These are phyloP conservation scores for Gephyroberyx darwinii DNA, from an alignment of 2,797 vertebrate species.

Conservation along the genomic window DNA sequence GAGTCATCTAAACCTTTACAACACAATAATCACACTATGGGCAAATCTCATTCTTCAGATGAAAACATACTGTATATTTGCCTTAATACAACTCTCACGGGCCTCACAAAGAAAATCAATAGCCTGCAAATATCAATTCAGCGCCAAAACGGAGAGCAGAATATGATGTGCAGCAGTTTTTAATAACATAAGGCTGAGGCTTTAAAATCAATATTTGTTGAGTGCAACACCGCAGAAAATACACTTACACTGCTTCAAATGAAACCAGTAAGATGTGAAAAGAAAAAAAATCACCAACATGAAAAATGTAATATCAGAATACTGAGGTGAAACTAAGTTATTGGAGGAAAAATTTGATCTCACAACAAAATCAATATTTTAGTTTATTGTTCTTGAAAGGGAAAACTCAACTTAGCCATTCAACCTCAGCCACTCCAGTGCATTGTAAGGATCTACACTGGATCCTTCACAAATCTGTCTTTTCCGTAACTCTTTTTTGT, in stretches of 20 bases:
- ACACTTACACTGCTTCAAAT: constrained; percentile 35
- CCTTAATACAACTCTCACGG: constrained; percentile 37
- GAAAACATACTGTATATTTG: constrained; percentile 32
- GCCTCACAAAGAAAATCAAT: constrained; percentile 68
- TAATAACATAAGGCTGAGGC: constrained; percentile 59
- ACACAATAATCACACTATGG: constrained; percentile 9
- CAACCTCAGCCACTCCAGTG: not conserved
- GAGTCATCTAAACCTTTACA: not conserved
- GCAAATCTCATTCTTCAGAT: too few relatives aligned
- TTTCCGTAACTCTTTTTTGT: too few relatives aligned
- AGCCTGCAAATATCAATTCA: not conserved
- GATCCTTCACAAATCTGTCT: too few relatives aligned
- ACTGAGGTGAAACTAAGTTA: constrained; percentile 11
- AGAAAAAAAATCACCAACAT: not conserved
- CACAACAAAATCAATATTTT: not conserved
- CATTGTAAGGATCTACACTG: too few relatives aligned
- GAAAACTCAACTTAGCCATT: not conserved
- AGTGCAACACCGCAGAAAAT: constrained; percentile 51
- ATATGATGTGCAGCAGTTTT: constrained; percentile 65
- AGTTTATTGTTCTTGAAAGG: not conserved
- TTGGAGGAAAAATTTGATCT: not conserved
- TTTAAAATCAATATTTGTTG: constrained; percentile 69
- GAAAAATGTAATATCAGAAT: constrained; percentile 9
- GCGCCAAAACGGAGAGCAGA: not conserved
- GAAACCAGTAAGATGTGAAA: constrained; percentile 11